phyloP scores from a whole-genome alignment of 2,888 invertebrate species.

The Ecliptopera silaceata region DNA sequence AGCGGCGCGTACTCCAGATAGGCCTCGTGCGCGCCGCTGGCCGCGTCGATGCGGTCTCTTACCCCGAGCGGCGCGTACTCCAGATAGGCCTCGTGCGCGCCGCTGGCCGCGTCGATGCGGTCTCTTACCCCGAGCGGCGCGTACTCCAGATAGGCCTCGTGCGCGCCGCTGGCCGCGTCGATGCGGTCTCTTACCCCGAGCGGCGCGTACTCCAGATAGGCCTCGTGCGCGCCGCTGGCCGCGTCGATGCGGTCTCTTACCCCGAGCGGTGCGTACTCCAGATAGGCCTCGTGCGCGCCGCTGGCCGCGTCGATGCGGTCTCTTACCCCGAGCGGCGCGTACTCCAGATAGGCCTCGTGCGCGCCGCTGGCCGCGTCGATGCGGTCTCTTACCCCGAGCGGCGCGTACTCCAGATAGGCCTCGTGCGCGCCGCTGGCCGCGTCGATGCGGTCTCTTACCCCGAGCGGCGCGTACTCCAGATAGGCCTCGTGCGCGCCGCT shows the following conservation, averaged over 20 bases:
- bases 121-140: no score
- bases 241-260: conserved; percentile 99
- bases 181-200: no score
- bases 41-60: conserved; percentile 98
- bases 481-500: conserved; percentile 96
- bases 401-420: no score
- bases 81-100: conserved; percentile 96
- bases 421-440: conserved; percentile 96
- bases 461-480: no score
- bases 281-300: conserved; percentile 96
- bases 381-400: no score
- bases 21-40: conserved; percentile 96
- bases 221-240: conserved; percentile 95
- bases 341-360: conserved; percentile 96
- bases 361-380: conserved; percentile 97
- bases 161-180: conserved; percentile 95
- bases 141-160: no score
- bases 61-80: no score
- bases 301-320: conserved; percentile 98
- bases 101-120: conserved; percentile 97
- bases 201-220: no score
- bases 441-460: conserved; percentile 99
- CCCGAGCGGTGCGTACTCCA: no score
- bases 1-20: no score
- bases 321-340: no score